phyloP scores from a whole-genome alignment of 2,113 vertebrate species.

The Ancistrus triradiatus region DNA sequence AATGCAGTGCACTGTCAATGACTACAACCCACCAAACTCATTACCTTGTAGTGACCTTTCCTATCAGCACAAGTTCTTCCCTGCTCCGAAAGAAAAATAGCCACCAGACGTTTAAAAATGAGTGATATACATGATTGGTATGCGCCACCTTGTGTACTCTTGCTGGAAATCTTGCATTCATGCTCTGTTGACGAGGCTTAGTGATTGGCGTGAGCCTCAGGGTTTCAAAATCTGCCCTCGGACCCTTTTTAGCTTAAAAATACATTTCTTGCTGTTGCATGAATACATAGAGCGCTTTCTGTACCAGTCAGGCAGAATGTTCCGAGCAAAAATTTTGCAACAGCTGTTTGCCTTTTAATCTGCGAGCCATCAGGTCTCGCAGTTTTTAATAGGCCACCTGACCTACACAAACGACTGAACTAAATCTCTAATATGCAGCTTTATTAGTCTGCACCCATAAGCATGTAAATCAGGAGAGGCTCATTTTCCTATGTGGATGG shows the following conservation, averaged over 20 bases:
- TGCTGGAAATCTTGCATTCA: constrained; percentile 28
- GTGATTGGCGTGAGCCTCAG: no score
- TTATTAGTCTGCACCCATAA: constrained; percentile 79
- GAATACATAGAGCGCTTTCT: no score
- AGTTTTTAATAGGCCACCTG: constrained; percentile 80
- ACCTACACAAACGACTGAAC: constrained; percentile 84
- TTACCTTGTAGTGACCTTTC: constrained; percentile 57
- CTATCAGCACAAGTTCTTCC: constrained; percentile 46
- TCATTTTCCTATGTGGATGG: constrained; percentile 77
- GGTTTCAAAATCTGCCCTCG: no score
- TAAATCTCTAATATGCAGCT: constrained; percentile 87
- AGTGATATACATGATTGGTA: constrained; percentile 41
- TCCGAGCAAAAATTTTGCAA: constrained; percentile 64
- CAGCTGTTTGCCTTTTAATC: constrained; percentile 91
- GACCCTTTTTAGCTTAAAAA: no score
- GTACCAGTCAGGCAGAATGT: neutral
- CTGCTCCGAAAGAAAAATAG: constrained; percentile 51
- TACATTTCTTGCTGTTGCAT: neutral
- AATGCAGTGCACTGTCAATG: constrained; percentile 40
- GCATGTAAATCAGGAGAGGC: constrained; percentile 82
- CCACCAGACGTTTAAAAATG: constrained; percentile 38
- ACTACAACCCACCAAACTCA: constrained; percentile 48
- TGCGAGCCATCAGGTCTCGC: constrained; percentile 80
- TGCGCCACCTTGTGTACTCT: constrained; percentile 46
- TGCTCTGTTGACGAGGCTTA: constrained; percentile 7